Base-by-base conservation (phyloP, 2,113 vertebrate genomes). In the Scomber colias region DNA sequence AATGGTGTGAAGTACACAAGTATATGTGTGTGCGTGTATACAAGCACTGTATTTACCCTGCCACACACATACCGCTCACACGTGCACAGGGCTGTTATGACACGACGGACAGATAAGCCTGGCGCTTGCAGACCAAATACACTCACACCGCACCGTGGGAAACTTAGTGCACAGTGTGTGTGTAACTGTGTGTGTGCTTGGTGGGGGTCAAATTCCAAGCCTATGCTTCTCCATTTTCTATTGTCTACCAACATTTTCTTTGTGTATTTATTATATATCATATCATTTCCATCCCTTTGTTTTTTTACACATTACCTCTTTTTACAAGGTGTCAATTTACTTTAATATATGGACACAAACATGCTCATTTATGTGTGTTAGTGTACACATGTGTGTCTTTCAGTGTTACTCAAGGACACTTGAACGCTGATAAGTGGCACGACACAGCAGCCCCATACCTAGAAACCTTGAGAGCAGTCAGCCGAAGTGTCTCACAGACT, bases 51-150 rank as follows among this genome's bases (percentile, higher is more conserved):
- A 46, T 62, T 48, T 11, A 13, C 11, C 17, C 27, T 9, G 8
- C 48, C 45, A 46, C 62, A 55, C 54, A 24, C 62, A 83, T 51
- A 69, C 75, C 72, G 62, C 51, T 69, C 65, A 77, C 17, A 77
- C 46, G 83, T 75, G 78, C 66, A 89, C 24, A 54, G n/a, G 71
- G 74, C 81, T 89, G 69, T 91, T 88, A 81, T 90, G 88, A 87
- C 78, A 85, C 27, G 48, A 82, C 66, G n/a, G 49, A 79, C 40
- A 75, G 88, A 92, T 92, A 93, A 91, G 86, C 73, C 74, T 46
- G 65, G 66, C 46, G 65, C 86, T 90, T 61, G 31, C 81, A 91
- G 87, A 85, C 85, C 82, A 93, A 90, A 91, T 82, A 88, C 72
- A 83, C 79, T 77, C 21, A 17, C 30, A 74, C 46, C 61, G 27